phyloP scores from a whole-genome alignment of 2,888 invertebrate genomes.

The Nowickia ferox region DNA sequence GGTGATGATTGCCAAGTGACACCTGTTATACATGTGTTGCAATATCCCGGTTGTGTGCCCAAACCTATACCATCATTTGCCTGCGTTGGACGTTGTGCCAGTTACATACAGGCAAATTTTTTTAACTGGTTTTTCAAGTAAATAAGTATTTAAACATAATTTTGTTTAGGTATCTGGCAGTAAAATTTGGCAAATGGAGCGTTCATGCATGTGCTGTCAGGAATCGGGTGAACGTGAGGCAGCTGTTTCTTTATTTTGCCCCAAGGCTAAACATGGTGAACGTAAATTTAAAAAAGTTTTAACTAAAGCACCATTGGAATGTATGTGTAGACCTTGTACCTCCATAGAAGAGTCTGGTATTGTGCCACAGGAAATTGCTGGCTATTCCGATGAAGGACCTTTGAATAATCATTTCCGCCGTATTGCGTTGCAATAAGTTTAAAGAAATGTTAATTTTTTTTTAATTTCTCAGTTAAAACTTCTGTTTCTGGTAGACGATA shows the following conservation, averaged over 20 bases:
- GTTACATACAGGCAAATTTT: constrained; percentile 78
- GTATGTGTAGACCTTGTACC: constrained; percentile 97
- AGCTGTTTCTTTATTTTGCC: constrained; percentile 93
- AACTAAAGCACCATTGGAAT: constrained; percentile 96
- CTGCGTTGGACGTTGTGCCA: constrained; percentile 95
- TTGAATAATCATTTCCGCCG: constrained; percentile 91
- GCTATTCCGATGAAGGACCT: constrained; percentile 92
- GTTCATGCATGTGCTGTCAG: constrained; percentile 97
- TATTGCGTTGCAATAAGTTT: constrained; percentile 85
- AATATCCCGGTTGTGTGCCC: constrained; percentile 95
- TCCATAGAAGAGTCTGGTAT: constrained; percentile 94
- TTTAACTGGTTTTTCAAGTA: too few relatives aligned
- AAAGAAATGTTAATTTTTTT: background rate
- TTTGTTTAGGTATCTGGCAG: constrained; percentile 92
- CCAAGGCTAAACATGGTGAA: constrained; percentile 93
- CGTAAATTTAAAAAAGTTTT: constrained; percentile 93
- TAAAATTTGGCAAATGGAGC: constrained; percentile 98
- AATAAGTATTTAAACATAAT: background rate
- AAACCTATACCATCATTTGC: constrained; percentile 97
- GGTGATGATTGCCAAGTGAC: constrained; percentile 94
- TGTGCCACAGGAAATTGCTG: constrained; percentile 94
- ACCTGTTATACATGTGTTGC: constrained; percentile 94
- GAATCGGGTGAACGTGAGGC: constrained; percentile 96
- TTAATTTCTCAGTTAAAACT: background rate
- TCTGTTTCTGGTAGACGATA: too few relatives aligned